A percentile compares a stretch with the other conserved stretches of the same genome.
Evolutionary conservation across 2,797 vertebrate genomes (phyloP).

Genomic region (Geotrypetes seraphini): DNA sequence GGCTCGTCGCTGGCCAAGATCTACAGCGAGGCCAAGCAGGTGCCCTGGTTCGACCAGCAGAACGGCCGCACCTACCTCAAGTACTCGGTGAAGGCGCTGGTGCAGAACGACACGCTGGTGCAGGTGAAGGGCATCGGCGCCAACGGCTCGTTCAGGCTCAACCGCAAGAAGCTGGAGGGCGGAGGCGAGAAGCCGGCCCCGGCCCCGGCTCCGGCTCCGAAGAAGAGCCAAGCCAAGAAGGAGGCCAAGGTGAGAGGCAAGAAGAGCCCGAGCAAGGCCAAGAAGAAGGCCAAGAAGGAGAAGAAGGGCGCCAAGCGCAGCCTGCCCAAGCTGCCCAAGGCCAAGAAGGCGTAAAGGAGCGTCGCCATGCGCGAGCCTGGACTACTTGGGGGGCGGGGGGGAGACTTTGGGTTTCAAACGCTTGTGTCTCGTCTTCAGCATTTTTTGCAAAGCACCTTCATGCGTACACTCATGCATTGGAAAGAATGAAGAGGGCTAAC

Average conservation of each 20-base stretch:
- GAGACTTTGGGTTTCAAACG: no score
- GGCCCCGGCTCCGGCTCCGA: conserved; percentile 10
- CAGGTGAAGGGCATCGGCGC: conserved; percentile 74
- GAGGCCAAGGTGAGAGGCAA: conserved; percentile 8
- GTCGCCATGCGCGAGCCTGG: no score
- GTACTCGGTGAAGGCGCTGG: conserved; percentile 69
- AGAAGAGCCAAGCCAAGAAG: conserved; percentile 47
- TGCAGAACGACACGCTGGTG: conserved; percentile 71
- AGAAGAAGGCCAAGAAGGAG: conserved; percentile 24
- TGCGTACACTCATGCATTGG: no score
- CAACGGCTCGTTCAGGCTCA: conserved; percentile 73
- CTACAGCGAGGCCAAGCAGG: conserved; percentile 68
- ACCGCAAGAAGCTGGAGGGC: conserved; percentile 65
- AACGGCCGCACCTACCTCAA: conserved; percentile 74
- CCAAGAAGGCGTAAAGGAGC: conserved; percentile 52
- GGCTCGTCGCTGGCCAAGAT: conserved; percentile 72
- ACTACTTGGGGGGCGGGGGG: no score
- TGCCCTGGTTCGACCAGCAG: conserved; percentile 74
- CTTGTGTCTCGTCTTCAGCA: no score
- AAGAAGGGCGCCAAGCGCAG: conserved; percentile 1
- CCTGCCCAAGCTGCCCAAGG: conserved; percentile 32
- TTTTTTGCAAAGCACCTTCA: no score
- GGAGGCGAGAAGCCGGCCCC: conserved; percentile 30
- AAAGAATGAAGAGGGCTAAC: no score
- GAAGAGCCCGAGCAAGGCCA: conserved; percentile 7